Base-by-base conservation (phyloP, 2,888 invertebrate genomes). In the Oligia latruncula region DNA sequence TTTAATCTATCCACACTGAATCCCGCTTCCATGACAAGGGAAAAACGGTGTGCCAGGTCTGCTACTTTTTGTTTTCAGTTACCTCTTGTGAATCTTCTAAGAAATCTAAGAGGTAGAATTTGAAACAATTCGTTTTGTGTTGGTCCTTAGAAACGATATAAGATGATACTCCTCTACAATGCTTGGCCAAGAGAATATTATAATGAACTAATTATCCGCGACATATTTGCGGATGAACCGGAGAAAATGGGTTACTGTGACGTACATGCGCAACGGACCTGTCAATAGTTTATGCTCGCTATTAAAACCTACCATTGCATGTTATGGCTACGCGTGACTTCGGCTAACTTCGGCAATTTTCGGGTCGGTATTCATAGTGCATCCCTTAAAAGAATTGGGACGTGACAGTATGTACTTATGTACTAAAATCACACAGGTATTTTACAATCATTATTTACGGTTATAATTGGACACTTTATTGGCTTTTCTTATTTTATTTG, bases 381-480 rank as follows among this genome's bases (percentile, higher is more conserved):
- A 79, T 66, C 77, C 79, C 29, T 77, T 67, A 77, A 68, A 75
- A n/a, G 68, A 82, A 84, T 67, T 78, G 43, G 85, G 64, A 74
- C 82, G 85, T 78, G 81, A 87, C 79, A 66, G 20, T n/a, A 8
- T 52, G 60, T 83, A 78, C n/a, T 35, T 71, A 11, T 29, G 66
- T 68, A 65, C 49, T 60, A 66, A 66, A 70, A 70, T 65, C 74
- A 72, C 49, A 74, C 15, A 43, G 74, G 70, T 79, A 49, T 86
- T 86, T 72, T 60, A 67, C 66, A 71, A 68, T 88, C 49, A 66
- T 71, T 82, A 82, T 75, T 88, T 82, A 85, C 77, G 65, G 62
- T 73, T 79, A 71, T 82, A 87, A 88, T 88, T 82, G 83, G 64
- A 40, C 70, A 74, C 68, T 85, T 79, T 71, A 82, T 79, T 68